Conservation (phyloP, 2,113 vertebrate genomes). For the Amphiprion ocellaris region DNA sequence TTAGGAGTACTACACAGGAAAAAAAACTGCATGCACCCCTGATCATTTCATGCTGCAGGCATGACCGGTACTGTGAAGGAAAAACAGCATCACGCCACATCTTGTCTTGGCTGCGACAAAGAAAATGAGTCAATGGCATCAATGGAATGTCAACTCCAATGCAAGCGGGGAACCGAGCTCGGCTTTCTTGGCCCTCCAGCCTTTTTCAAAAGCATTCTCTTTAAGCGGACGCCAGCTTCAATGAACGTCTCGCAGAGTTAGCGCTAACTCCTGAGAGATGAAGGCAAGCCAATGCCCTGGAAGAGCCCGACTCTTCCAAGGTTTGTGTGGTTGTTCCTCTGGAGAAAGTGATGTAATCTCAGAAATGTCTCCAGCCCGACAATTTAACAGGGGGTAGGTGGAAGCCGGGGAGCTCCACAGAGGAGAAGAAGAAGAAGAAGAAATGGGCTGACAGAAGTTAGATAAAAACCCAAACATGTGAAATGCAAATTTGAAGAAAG, state of each 20-base stretch:
- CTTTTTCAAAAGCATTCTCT: conserved; percentile 70
- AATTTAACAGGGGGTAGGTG: conserved; percentile 37
- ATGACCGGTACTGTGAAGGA: not conserved
- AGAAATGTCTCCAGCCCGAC: conserved; percentile 60
- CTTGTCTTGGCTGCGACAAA: conserved; percentile 20
- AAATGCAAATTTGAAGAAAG: conserved; percentile 51
- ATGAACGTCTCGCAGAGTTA: conserved; percentile 70
- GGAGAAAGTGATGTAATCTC: conserved; percentile 76
- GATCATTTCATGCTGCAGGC: not conserved
- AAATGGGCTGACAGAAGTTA: conserved; percentile 37
- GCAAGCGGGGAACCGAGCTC: conserved; percentile 24
- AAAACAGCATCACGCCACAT: conserved; percentile 22
- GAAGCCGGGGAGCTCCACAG: conserved; percentile 19
- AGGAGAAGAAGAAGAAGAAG: conserved; percentile 4
- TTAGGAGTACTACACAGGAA: not conserved
- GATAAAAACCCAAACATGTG: conserved; percentile 42
- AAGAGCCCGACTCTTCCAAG: conserved; percentile 71
- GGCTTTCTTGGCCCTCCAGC: conserved; percentile 50
- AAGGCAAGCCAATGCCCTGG: conserved; percentile 61
- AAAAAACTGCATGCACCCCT: not conserved
- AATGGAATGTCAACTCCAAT: conserved; percentile 51
- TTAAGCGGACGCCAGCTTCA: conserved; percentile 69
- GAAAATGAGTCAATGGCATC: conserved; percentile 46
- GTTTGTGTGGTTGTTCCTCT: conserved; percentile 62
- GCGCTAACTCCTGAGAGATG: conserved; percentile 70